phyloP scores from a whole-genome alignment of 2,797 vertebrate genomes.

The Mionectes olivaceus region DNA sequence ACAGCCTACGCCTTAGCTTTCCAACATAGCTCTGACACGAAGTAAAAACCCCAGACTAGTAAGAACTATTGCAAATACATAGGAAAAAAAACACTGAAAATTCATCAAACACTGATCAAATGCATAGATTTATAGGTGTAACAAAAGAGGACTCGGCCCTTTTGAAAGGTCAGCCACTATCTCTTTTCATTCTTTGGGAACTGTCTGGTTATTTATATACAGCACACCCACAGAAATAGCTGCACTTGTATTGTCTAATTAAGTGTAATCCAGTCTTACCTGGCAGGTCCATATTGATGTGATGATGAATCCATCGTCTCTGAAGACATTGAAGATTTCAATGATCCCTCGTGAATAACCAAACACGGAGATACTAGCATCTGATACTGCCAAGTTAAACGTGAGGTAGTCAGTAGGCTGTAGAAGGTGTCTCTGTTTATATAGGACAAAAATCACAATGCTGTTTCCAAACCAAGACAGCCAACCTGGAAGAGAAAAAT shows the following conservation, averaged over 20 bases:
- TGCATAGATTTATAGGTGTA: background rate
- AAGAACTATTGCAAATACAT: background rate
- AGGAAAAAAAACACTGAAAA: background rate
- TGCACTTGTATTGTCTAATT: background rate
- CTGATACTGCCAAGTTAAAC: slow-evolving; percentile 87
- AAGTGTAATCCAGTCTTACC: slow-evolving; percentile 71
- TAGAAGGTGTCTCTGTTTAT: slow-evolving; percentile 84
- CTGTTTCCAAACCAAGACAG: slow-evolving; percentile 92
- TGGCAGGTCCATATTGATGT: slow-evolving; percentile 90
- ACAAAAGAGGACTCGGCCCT: background rate
- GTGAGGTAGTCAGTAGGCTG: slow-evolving; percentile 89
- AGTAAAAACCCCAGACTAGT: background rate
- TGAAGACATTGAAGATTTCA: slow-evolving; percentile 89
- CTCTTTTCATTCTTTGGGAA: background rate
- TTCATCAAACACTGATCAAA: background rate
- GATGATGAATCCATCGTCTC: slow-evolving; percentile 87
- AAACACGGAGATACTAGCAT: slow-evolving; percentile 87
- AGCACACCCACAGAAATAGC: background rate
- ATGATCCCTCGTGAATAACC: slow-evolving; percentile 89
- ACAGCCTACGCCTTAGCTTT: background rate
- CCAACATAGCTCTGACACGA: background rate
- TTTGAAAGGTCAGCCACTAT: background rate
- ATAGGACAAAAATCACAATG: slow-evolving; percentile 87
- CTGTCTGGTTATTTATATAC: background rate
- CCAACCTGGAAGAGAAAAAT: slow-evolving; percentile 80